Evolutionary conservation across 1,140 invertebrate genomes (phyloP), one percentile per base, ranked within the genome.

Genomic region (Aleiodes sp.): DNA sequence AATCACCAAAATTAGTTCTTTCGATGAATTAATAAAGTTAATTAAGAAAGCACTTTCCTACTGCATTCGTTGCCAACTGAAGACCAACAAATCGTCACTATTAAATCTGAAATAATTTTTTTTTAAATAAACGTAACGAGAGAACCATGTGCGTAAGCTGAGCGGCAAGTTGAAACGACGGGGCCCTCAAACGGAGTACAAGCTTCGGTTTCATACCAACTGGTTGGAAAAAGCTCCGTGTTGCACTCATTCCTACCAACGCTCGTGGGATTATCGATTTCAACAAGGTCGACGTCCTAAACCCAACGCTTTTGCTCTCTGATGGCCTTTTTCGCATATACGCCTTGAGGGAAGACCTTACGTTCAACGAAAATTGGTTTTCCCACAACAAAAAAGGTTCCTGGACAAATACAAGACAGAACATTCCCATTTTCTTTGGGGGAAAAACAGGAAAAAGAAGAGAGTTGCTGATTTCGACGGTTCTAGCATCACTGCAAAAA

Each of bases 201-300:
- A 0, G 7, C 31, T 33, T 33, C 0, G 14, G 4, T 12, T 1
- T 59, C n/a, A 14, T 16, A 31, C 56, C 56, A 56, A 56, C 46
- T 56, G 24, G 46, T 56, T 31, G 28, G 24, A 31, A 59, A 59
- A 59, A 26, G 24, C 26, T 28, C 24, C 19, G 28, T 59, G 28
- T 31, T 59, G 46, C 21, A 31, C n/a, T 52, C 46, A 52, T 52
- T 52, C 21, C 46, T 29, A 24, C 24, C 56, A 59, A 10, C 31
- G n/a, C 56, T 29, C 3, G 12, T 21, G 26, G 26, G 12, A 59
- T 59, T 59, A 59, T 59, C 56, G 56, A 59, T 59, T 59, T 21
- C n/a, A 33, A 9, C 56, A 59, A 59, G 56, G 56, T 59, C 56
- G 56, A 59, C 56, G 56, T 59, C 56, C 56, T 59, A 29, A 29